Conservation (phyloP, 2,888 invertebrate genomes). For the Trichogramma evanescens region DNA sequence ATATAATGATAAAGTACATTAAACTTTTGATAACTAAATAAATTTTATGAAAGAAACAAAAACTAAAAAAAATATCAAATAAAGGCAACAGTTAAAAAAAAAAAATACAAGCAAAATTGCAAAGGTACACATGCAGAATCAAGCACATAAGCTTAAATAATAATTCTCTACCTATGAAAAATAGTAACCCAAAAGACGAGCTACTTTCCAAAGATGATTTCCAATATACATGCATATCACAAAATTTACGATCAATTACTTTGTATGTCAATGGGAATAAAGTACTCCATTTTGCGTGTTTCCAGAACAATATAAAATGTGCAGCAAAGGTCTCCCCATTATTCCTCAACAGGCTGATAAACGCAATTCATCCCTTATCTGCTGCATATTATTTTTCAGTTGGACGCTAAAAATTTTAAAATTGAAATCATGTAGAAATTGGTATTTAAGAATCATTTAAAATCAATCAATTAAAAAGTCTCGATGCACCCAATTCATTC, state of each 20-base stretch:
- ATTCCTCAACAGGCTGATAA: slow-evolving; percentile 21
- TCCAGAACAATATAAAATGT: slow-evolving; percentile 17
- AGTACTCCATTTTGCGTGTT: slow-evolving; percentile 22
- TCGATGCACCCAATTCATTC: too few relatives aligned
- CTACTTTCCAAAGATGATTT: slow-evolving; percentile 1
- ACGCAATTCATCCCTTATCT: slow-evolving; percentile 15
- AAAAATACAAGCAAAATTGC: too few relatives aligned
- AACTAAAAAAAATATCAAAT: too few relatives aligned
- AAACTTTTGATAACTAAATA: too few relatives aligned
- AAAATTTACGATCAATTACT: slow-evolving; percentile 16
- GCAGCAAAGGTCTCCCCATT: slow-evolving; percentile 20
- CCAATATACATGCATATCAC: slow-evolving; percentile 17
- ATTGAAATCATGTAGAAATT: too few relatives aligned
- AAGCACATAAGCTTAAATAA: too few relatives aligned
- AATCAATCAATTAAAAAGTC: too few relatives aligned
- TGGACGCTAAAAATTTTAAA: not conserved
- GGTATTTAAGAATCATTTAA: too few relatives aligned
- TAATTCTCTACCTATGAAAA: slow-evolving; percentile 2
- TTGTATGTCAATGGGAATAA: slow-evolving; percentile 21
- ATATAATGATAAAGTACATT: too few relatives aligned
- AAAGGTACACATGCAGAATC: too few relatives aligned
- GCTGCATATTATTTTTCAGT: slow-evolving; percentile 18
- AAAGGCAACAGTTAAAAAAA: too few relatives aligned
- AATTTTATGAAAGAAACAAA: too few relatives aligned
- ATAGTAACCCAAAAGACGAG: not conserved